Conservation (phyloP, 2,888 invertebrate genomes). For the Spodoptera littoralis region DNA sequence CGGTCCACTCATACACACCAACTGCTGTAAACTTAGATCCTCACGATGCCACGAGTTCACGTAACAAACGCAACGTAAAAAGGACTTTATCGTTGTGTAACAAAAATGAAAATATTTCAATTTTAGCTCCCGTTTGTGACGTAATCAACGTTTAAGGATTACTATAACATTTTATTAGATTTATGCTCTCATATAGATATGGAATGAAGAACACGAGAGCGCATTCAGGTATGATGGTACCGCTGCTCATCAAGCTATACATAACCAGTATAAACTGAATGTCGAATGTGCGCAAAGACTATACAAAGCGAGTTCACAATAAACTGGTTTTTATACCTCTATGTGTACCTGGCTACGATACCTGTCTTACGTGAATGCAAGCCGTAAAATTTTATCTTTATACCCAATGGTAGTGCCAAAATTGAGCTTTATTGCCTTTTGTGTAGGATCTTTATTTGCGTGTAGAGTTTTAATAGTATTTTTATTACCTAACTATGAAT, state of each 20-base stretch:
- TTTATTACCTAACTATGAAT: conserved; percentile 38
- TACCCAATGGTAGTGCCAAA: conserved; percentile 5
- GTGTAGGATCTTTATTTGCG: conserved; percentile 18
- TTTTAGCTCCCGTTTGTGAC: conserved; percentile 21
- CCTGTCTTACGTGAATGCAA: conserved; percentile 34
- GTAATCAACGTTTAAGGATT: conserved; percentile 28
- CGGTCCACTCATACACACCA: too few relatives aligned
- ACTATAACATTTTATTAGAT: conserved; percentile 33
- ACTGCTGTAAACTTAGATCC: neutral
- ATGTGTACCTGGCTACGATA: too few relatives aligned
- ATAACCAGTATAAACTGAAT: too few relatives aligned
- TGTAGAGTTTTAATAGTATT: conserved; percentile 37
- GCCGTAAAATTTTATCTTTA: conserved; percentile 43
- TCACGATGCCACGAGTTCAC: neutral
- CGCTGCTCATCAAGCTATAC: too few relatives aligned
- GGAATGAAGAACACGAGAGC: conserved; percentile 17
- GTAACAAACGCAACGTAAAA: neutral
- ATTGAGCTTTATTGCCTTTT: conserved; percentile 20
- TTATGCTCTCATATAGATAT: conserved; percentile 35
- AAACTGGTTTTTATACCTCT: too few relatives aligned
- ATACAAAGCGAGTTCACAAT: too few relatives aligned
- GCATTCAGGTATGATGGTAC: conserved; percentile 32
- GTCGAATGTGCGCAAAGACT: too few relatives aligned
- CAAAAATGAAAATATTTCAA: conserved; percentile 19
- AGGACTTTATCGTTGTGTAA: conserved; percentile 1